A percentile compares a stretch with the other conserved stretches of the same genome.
phyloP scores from a whole-genome alignment of 1,140 invertebrate species.

The Tetragnatha versicolor region DNA sequence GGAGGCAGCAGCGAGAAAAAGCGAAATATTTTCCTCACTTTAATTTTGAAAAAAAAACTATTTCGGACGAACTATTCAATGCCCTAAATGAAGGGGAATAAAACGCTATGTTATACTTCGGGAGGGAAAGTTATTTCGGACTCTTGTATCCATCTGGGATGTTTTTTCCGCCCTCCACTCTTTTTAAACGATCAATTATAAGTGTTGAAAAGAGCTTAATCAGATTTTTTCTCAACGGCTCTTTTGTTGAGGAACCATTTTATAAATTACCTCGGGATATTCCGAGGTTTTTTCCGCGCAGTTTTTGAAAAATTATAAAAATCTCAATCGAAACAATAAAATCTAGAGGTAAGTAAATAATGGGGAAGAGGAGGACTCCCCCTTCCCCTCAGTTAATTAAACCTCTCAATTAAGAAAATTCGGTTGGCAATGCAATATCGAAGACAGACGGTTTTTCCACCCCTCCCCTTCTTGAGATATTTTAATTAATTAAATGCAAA shows the following conservation, averaged over 20 bases:
- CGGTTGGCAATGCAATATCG: background rate
- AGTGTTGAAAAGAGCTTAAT: slow-evolving; percentile 35
- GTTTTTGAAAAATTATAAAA: slow-evolving; percentile 47
- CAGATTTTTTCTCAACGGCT: slow-evolving; percentile 19
- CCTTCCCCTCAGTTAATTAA: slow-evolving; percentile 42
- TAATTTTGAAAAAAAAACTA: slow-evolving; percentile 28
- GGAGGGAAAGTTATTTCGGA: slow-evolving; percentile 29
- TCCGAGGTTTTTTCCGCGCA: background rate
- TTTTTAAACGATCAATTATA: slow-evolving; percentile 52
- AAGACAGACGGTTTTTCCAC: slow-evolving; percentile 31
- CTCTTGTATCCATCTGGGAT: slow-evolving; percentile 23
- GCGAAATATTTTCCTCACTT: slow-evolving; percentile 22
- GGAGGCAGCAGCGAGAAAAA: background rate
- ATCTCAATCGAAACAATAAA: slow-evolving; percentile 52
- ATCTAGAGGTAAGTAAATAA: slow-evolving; percentile 47
- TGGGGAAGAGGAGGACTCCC: slow-evolving; percentile 2
- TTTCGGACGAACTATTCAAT: slow-evolving; percentile 15
- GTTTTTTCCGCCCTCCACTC: slow-evolving; percentile 5
- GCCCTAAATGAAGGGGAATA: slow-evolving; percentile 39
- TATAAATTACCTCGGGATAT: slow-evolving; percentile 50
- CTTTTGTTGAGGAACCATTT: slow-evolving; percentile 45
- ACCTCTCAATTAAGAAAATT: slow-evolving; percentile 50
- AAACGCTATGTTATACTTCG: slow-evolving; percentile 25
- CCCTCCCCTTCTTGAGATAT: slow-evolving; percentile 10
- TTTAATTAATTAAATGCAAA: slow-evolving; percentile 52